phyloP scores from a whole-genome alignment of 2,797 vertebrate genomes.

The Oreortyx pictus region DNA sequence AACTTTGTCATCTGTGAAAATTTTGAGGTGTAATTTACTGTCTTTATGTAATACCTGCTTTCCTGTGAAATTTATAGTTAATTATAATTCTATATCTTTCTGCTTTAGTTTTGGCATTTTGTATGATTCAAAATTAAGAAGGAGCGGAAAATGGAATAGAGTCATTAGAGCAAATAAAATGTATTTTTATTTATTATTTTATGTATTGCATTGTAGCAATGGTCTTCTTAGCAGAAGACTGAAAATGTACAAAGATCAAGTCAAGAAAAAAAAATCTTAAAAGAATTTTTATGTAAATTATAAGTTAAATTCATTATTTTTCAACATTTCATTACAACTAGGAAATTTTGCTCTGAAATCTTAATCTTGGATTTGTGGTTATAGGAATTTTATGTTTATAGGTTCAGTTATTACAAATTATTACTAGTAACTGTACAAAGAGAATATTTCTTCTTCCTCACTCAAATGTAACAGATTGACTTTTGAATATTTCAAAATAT shows the following conservation, averaged over 20 bases:
- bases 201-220: background rate
- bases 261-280: background rate
- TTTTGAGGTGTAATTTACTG: background rate
- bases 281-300: background rate
- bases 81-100: background rate
- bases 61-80: background rate
- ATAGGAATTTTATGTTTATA: background rate
- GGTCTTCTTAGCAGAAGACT: background rate
- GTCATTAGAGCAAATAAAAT: background rate
- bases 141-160: background rate
- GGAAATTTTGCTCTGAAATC: background rate
- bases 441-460: background rate
- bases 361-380: background rate
- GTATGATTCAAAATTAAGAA: background rate
- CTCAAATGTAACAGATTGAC: background rate
- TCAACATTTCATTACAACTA: background rate
- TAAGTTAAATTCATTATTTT: background rate
- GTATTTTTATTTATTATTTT: background rate
- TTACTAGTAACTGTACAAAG: background rate
- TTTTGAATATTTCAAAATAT: background rate
- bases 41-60: background rate
- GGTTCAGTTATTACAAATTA: background rate
- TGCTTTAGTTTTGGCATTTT: background rate
- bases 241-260: background rate
- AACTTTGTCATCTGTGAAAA: background rate